These are phyloP conservation scores for Hylyphantes graminicola DNA, from an alignment of 1,140 invertebrate species.

Conservation along the genomic window DNA sequence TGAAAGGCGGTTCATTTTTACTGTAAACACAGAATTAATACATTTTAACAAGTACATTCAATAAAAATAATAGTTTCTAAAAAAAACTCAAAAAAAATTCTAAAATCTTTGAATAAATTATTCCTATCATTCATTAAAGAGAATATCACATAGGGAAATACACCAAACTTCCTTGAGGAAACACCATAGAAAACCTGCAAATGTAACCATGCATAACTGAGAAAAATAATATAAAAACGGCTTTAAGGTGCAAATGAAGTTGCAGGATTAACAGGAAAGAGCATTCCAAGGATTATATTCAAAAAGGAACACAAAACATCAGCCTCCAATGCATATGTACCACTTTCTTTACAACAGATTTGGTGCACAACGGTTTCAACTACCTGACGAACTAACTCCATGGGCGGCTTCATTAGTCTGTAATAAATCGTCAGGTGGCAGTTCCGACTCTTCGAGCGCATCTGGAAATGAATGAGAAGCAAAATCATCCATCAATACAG, in stretches of 20 bases:
- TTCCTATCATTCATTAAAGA: not conserved
- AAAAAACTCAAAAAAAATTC: conserved; percentile 9
- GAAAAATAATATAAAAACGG: not conserved
- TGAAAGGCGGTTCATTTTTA: too few relatives aligned
- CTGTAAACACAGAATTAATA: too few relatives aligned
- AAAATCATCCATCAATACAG: conserved; percentile 54
- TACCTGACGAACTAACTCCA: conserved; percentile 55
- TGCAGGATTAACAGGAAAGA: conserved; percentile 8
- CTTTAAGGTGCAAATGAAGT: conserved; percentile 16
- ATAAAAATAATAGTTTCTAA: not conserved
- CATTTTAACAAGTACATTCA: too few relatives aligned
- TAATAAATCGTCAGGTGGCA: conserved; percentile 47
- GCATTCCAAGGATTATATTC: conserved; percentile 15
- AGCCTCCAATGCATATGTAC: conserved; percentile 14
- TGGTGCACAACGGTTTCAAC: conserved; percentile 55
- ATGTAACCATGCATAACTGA: conserved; percentile 19
- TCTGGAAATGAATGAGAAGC: conserved; percentile 58
- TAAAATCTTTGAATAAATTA: not conserved
- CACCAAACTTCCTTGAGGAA: not conserved
- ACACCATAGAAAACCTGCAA: not conserved
- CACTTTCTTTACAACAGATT: conserved; percentile 46
- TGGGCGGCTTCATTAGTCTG: conserved; percentile 54
- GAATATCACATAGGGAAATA: conserved; percentile 5
- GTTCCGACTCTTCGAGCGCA: conserved; percentile 29
- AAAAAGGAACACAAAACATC: conserved; percentile 36